Base-by-base conservation (phyloP, 2,888 invertebrate species). In the Torymus auratus region DNA sequence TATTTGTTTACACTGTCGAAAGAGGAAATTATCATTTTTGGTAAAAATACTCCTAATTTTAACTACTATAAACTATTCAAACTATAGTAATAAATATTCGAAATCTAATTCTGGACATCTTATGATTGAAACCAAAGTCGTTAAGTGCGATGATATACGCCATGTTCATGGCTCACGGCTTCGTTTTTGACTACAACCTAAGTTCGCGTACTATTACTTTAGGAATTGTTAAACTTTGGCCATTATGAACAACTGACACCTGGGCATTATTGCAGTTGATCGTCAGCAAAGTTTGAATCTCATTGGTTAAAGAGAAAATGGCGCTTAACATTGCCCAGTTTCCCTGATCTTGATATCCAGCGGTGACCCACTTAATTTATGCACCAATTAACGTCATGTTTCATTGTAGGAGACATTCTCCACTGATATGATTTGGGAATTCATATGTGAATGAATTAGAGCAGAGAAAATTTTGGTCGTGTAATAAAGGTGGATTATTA, bases 161-260 rank as follows among this genome's bases (percentile, higher is more conserved):
- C 58, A 68, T 72, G 72, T 76, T 60, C 20, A 17, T 28, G 53
- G n/a, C 4, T 56, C 20, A 28, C 14, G 52, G 28, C 17, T 70
- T 53, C n/a, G 15, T 64, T 58, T 56, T 62, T 17, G 60, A 5
- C 41, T 61, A 60, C n/a, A 70, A 28, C 41, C 23, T 58, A 74
- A 78, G 65, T 78, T 74, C 55, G 50, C 61, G 55, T 68, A 58
- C 41, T 64, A 75, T 78, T 82, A 82, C 79, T 77, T 77, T 28
- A 74, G 65, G n/a, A 77, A 82, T 80, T 74, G 64, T 80, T 82
- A 77, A 82, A 82, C 72, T 82, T 82, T 69, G 20, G 72, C 73
- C 64, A 76, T 79, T 82, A 82, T 67, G 72, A 56, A 69, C 75
- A 73, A 82, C 68, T 76, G 82, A 82, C 79, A 82, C 73, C 64